phyloP scores from a whole-genome alignment of 2,113 vertebrate genomes.

The Thamnaconus septentrionalis region DNA sequence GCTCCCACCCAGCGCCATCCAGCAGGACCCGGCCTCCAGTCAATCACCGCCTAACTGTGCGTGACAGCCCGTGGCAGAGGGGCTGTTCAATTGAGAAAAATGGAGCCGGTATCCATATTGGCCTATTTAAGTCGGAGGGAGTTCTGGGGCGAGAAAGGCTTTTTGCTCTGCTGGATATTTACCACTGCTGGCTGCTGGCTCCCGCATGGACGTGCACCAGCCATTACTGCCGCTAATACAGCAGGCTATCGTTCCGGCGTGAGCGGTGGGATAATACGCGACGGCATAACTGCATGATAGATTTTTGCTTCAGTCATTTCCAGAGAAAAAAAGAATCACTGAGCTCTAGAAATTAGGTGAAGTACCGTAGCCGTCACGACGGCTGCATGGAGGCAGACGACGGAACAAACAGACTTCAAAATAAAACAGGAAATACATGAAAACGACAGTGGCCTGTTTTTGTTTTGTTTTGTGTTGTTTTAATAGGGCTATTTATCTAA shows the following conservation, averaged over 20 bases:
- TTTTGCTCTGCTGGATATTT: slow-evolving; percentile 38
- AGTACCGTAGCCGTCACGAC: too few species aligned
- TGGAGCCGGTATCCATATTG: slow-evolving; percentile 33
- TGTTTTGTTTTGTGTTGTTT: too few species aligned
- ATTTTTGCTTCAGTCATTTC: too few species aligned
- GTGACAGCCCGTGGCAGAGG: slow-evolving; percentile 40
- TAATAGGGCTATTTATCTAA: too few species aligned
- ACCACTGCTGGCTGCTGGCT: slow-evolving; percentile 2
- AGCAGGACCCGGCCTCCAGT: slow-evolving; percentile 36
- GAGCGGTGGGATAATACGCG: too few species aligned
- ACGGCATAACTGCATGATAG: too few species aligned
- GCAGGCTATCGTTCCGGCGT: background rate
- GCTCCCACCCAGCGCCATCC: slow-evolving; percentile 22
- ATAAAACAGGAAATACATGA: too few species aligned
- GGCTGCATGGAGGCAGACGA: too few species aligned
- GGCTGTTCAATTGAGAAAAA: slow-evolving; percentile 26
- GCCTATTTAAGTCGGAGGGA: slow-evolving; percentile 52
- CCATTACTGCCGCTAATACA: slow-evolving; percentile 16
- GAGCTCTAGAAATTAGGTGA: too few species aligned
- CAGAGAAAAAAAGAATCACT: too few species aligned
- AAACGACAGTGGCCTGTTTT: too few species aligned
- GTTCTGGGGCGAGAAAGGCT: slow-evolving; percentile 46
- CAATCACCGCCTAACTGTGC: slow-evolving; percentile 50
- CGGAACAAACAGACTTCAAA: too few species aligned
- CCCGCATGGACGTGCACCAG: background rate